These are phyloP conservation scores for Conistra vaccinii DNA, from an alignment of 2,888 invertebrate genomes.

Conservation along the genomic window DNA sequence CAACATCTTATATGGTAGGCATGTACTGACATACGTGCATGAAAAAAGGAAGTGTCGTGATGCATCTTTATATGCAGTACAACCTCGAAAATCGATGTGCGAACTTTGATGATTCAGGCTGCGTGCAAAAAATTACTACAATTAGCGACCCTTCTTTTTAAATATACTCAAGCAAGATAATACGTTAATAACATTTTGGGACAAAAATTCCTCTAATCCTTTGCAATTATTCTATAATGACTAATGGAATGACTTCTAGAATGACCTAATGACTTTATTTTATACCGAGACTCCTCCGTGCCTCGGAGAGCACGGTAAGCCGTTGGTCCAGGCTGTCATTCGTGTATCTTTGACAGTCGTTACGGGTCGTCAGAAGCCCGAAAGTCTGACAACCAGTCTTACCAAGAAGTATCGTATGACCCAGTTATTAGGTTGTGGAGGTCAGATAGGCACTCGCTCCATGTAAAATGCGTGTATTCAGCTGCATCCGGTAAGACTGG, in stretches of 20 bases:
- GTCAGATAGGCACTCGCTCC: too few species aligned
- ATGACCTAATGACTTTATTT: neutral
- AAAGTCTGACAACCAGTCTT: too few species aligned
- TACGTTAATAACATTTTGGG: neutral
- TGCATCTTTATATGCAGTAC: neutral
- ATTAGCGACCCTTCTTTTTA: neutral
- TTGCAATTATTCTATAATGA: neutral
- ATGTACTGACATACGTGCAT: neutral
- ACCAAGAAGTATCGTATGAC: too few species aligned
- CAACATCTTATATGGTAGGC: constrained; percentile 32
- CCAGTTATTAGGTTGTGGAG: too few species aligned
- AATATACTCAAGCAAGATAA: neutral
- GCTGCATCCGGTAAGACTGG: too few species aligned
- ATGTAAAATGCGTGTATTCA: too few species aligned
- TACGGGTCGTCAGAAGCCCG: too few species aligned
- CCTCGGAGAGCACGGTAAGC: too few species aligned
- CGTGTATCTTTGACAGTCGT: too few species aligned
- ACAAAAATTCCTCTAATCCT: neutral
- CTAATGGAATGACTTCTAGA: too few species aligned
- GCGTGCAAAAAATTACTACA: neutral
- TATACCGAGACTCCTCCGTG: too few species aligned
- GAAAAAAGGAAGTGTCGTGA: constrained; percentile 1
- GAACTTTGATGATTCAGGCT: neutral
- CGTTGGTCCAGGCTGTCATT: too few species aligned
- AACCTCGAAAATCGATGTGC: neutral